Conservation (phyloP, 2,797 vertebrate species). For the Pangasius krempfi region DNA sequence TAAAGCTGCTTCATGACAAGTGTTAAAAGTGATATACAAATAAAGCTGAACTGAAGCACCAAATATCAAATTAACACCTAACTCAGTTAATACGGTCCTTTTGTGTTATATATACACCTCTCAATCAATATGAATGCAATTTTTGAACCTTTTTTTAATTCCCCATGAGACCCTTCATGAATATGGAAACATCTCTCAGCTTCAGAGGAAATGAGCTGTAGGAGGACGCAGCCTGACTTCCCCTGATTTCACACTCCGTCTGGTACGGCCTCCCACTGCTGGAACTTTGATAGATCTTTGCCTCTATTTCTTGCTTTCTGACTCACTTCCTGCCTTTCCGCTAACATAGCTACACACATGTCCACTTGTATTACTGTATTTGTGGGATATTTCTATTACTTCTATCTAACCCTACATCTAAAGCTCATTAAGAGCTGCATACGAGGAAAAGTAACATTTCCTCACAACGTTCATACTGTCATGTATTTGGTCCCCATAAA, state of each 20-base stretch:
- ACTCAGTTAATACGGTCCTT: background rate
- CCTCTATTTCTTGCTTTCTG: slow-evolving; percentile 24
- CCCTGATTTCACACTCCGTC: slow-evolving; percentile 17
- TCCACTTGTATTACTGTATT: background rate
- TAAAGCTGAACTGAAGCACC: background rate
- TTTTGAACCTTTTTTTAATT: background rate
- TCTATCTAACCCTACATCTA: background rate
- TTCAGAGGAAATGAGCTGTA: slow-evolving; percentile 22
- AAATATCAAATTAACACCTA: background rate
- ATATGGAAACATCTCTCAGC: slow-evolving; percentile 22
- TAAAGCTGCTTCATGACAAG: background rate
- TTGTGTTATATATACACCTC: background rate
- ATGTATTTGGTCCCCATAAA: background rate
- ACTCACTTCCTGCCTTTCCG: slow-evolving; percentile 8
- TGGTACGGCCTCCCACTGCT: slow-evolving; percentile 34
- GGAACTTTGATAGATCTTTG: slow-evolving; percentile 28
- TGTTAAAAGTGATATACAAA: background rate
- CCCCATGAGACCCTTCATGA: background rate
- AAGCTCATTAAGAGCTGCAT: slow-evolving; percentile 6
- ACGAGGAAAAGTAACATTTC: background rate
- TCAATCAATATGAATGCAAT: background rate
- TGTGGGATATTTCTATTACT: background rate
- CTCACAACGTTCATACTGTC: background rate
- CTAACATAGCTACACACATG: background rate
- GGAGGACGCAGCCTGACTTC: slow-evolving; percentile 2